Base-by-base conservation (phyloP, 2,113 vertebrate species). In the Amphiprion percula region DNA sequence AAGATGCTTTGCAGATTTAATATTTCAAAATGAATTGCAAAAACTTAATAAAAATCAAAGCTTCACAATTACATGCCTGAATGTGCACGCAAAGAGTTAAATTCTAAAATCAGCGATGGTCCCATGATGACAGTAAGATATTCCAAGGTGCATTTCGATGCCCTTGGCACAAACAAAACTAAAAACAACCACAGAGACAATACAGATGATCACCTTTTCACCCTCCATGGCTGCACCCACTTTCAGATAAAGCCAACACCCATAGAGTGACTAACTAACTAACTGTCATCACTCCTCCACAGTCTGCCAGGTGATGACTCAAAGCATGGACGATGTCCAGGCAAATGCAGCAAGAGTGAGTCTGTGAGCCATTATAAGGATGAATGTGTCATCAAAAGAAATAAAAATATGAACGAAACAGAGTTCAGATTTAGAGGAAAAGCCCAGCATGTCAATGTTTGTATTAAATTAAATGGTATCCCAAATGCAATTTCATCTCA, bases 301-400 rank as follows among this genome's bases (percentile, higher is more conserved):
- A 3, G 67, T 60, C 76, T 87, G 81, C 82, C 67, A 83, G 82
- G 26, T 49, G 67, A 84, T 87, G 90, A 88, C 44, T 88, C 84
- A 90, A 69, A 58, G 33, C 33, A 53, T 82, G 79, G 85, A 85
- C 64, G 23, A 10, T 16, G 52, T 78, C 82, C 84, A 87, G 65
- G 65, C 73, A 55, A 60, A 82, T 26, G 52, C 62, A 75, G 33
- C 8, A 49, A 74, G 67, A 77, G 47, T 68, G 28, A 67, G 52
- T 30, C 58, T 68, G 69, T 61, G 47, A 86, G 64, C 39, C 68
- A 53, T 76, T 66, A 50, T 3, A 58, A n/a, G 23, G 37, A 68
- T 5, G 23, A 19, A 82, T 41, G 66, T 24, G 55, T 64, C 72
- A 68, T 68, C 30, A 8, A 60, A 56, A 67, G 37, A 30, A 66